phyloP scores from a whole-genome alignment of 2,888 invertebrate species.

The Cephus rjabovi region DNA sequence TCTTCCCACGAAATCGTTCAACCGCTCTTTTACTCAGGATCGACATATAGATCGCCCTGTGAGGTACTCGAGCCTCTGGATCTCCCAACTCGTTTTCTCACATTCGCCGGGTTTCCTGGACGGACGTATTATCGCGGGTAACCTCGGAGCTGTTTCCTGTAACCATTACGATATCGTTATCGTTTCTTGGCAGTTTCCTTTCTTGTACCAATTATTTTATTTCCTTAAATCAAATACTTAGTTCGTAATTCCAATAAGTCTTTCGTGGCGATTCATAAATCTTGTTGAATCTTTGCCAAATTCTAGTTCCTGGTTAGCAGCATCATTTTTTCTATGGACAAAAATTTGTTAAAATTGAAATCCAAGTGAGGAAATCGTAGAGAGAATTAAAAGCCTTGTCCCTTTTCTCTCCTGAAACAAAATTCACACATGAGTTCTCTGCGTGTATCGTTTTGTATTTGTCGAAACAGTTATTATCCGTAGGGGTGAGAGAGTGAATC shows the following conservation, averaged over 20 bases:
- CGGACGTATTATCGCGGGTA: neutral
- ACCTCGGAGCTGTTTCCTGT: neutral
- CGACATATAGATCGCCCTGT: neutral
- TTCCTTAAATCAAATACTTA: neutral
- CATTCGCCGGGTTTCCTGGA: constrained; percentile 23
- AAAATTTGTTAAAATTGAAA: neutral
- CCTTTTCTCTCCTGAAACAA: constrained; percentile 3
- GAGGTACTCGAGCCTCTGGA: neutral
- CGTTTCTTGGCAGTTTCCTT: neutral
- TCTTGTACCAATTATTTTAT: neutral
- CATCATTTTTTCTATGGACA: neutral
- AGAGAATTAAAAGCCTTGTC: neutral
- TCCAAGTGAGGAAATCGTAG: neutral
- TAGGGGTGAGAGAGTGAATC: constrained; percentile 34
- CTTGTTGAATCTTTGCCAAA: neutral
- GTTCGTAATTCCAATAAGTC: neutral
- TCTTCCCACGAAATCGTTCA: neutral
- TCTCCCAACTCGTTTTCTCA: constrained; percentile 25
- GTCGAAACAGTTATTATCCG: constrained; percentile 49
- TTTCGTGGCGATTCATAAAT: neutral
- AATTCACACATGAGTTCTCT: constrained; percentile 17
- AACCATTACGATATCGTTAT: neutral
- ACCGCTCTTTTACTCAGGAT: neutral
- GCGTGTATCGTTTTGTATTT: constrained; percentile 49
- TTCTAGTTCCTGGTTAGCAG: too few species aligned